Evolutionary conservation across 2,888 invertebrate species (phyloP), one percentile per base, ranked within the genome.

Genomic region (Noctua fimbriata): DNA sequence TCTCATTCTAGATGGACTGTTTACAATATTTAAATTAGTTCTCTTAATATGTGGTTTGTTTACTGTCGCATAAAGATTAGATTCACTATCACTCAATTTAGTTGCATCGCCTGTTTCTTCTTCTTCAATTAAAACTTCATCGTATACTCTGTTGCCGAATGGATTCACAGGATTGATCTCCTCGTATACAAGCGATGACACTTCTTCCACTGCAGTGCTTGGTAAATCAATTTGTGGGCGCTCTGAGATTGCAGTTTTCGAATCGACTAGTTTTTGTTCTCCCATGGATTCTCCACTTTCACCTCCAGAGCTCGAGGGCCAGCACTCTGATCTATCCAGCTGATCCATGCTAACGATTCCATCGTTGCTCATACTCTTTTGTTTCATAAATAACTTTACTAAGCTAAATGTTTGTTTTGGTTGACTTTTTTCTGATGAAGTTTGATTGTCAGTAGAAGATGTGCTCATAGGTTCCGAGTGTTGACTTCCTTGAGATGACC

Each of bases 311-410:
- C 97, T 97, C 36, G 97, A 97, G 7, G 98, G 98, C 98, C 98
- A 98, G 92, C 98, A 98, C 89, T 98, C 98, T 2, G 98, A 98
- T 86, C 95, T 92, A 84, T 97, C 96, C 67, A 98, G 97, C 87
- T 98, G 98, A 93, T 98, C 98, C 97, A 98, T 97, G 76, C 97
- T 97, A 89, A 97, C 97, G 89, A 98, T 98, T 79, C 98, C 98
- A 93, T 98, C 98, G 77, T 98, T 98, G 87, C 98, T 98, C 96
- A 97, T 98, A 93, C 98, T 98, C 94, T 98, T 98, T 93, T 99
- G 99, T 94, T 99, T 98, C 97, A 99, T 99, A 92, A 99, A 99
- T 87, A 99, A 97, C 94, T 98, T 98, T 67, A 99, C 98, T 92
- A 99, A 97, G 94, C 98, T 99, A 93, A 99, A 98, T 88, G 98